A percentile compares a stretch with the other conserved stretches of the same genome.
phyloP scores from a whole-genome alignment of 2,113 vertebrate genomes.

The Pavo muticus region DNA sequence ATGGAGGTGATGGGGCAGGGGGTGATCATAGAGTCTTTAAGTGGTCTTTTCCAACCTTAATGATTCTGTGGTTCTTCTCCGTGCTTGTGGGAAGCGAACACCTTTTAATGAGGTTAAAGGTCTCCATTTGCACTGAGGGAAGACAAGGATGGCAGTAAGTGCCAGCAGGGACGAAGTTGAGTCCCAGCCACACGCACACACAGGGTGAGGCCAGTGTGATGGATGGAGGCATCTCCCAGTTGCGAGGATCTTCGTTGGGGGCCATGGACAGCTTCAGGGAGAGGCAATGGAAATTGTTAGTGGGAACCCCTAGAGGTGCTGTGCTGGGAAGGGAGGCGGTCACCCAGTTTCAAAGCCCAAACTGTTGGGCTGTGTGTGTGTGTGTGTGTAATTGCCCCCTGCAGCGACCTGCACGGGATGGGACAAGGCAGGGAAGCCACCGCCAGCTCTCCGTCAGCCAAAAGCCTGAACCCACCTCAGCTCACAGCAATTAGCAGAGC shows the following conservation, averaged over 20 bases:
- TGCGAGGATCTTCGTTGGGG: not conserved
- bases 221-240: not conserved
- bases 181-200: not conserved
- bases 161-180: not conserved
- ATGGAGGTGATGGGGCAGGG: no score
- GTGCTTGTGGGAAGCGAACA: fast-evolving
- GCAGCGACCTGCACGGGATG: not conserved
- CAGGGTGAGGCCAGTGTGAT: not conserved
- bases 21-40: no score
- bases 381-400: not conserved
- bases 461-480: not conserved
- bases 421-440: not conserved
- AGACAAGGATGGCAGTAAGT: not conserved
- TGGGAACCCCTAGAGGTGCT: not conserved
- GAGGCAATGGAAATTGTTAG: not conserved
- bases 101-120: not conserved
- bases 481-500: not conserved
- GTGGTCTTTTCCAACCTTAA: no score
- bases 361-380: no score
- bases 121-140: not conserved
- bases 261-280: not conserved
- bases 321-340: not conserved
- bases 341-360: fast-evolving
- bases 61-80: not conserved
- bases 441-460: not conserved